Evolutionary conservation across 2,113 vertebrate species (phyloP).

Genomic region (Notiomystis cincta): DNA sequence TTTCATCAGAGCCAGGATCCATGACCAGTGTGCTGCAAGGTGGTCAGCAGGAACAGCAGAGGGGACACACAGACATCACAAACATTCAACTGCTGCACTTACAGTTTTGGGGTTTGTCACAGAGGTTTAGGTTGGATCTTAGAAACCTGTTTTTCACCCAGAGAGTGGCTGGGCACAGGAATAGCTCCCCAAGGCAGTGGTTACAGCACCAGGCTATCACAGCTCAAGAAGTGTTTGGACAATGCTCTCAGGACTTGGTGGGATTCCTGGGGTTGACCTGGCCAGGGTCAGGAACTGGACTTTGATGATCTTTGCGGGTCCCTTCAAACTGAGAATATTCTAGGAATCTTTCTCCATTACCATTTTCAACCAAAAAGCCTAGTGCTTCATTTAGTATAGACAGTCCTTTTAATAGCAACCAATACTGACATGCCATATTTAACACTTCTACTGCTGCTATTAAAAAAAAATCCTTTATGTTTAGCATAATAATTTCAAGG

Average conservation of each 20-base stretch:
- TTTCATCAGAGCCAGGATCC: not conserved
- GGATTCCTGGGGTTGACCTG: not conserved
- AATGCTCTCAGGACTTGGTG: not conserved
- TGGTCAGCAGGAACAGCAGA: not conserved
- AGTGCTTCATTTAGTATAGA: not conserved
- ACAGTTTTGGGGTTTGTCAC: not conserved
- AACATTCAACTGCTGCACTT: not conserved
- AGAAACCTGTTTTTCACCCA: not conserved
- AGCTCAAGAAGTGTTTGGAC: not conserved
- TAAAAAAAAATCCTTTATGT: not conserved
- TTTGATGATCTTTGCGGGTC: not conserved
- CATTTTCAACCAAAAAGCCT: not conserved
- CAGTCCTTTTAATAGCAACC: not conserved
- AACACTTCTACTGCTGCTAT: not conserved
- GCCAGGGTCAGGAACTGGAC: not conserved
- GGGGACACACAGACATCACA: not conserved
- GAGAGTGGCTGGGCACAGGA: not conserved
- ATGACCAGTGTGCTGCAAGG: fast-evolving
- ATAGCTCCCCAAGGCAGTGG: not conserved
- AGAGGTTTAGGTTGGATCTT: not conserved
- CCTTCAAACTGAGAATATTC: not conserved
- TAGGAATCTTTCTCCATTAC: not conserved
- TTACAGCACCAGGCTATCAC: not conserved
- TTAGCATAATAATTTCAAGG: not conserved
- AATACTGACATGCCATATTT: not conserved